phyloP scores from a whole-genome alignment of 92 coral and sea anemone genomes.

The Porites evermanni region DNA sequence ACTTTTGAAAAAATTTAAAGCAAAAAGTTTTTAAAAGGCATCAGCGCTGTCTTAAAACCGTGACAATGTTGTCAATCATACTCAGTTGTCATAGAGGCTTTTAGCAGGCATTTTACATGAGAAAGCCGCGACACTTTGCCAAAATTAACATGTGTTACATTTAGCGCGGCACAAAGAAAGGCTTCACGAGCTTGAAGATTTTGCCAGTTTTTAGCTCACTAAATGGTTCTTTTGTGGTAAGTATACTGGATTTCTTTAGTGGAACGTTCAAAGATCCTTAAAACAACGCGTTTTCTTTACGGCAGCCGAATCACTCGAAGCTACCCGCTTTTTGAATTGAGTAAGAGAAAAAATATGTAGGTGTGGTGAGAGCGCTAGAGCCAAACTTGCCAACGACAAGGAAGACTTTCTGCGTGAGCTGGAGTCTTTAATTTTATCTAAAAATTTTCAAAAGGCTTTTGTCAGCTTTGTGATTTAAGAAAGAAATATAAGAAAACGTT shows the following conservation, averaged over 20 bases:
- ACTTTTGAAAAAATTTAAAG: not conserved
- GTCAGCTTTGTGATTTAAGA: not conserved
- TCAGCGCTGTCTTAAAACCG: not conserved
- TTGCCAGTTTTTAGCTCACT: not conserved
- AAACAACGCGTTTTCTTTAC: not conserved
- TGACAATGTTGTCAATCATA: not conserved
- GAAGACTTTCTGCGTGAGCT: not conserved
- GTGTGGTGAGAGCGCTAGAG: not conserved
- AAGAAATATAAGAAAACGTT: not conserved
- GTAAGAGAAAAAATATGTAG: not conserved
- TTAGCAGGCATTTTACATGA: not conserved
- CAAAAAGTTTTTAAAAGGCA: not conserved
- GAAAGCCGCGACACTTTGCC: not conserved
- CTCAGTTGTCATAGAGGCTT: not conserved
- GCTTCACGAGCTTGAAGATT: not conserved
- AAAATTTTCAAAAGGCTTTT: not conserved
- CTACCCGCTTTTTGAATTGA: not conserved
- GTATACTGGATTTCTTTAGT: not conserved
- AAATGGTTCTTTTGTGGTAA: not conserved
- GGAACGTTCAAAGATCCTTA: not conserved
- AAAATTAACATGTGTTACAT: not conserved
- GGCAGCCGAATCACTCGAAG: not conserved
- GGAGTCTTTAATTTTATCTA: not conserved
- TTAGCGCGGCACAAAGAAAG: not conserved
- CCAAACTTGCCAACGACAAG: not conserved